Evolutionary conservation across 2,113 vertebrate genomes (phyloP).

Genomic region (Peucedramus taeniatus): DNA sequence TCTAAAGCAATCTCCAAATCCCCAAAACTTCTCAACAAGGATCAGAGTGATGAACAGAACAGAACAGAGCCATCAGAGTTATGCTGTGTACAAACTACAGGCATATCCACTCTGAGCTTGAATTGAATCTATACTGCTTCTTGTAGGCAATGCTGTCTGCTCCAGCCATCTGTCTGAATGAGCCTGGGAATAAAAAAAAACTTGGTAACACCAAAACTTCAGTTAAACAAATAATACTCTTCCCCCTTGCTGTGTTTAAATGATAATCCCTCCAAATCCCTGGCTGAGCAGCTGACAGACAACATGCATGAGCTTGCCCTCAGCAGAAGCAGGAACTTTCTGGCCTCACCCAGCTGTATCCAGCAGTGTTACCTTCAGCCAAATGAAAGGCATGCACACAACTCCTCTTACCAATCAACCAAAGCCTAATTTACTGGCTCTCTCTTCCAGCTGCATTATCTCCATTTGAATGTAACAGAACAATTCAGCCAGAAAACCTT

Average conservation of each 20-base stretch:
- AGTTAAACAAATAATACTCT: not conserved
- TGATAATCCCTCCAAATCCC: not conserved
- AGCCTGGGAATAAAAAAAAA: not conserved
- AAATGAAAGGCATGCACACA: fast-evolving
- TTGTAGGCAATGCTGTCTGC: not conserved
- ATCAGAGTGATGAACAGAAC: not conserved
- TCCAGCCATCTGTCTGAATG: not conserved
- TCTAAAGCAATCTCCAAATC: not conserved
- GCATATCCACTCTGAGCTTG: not conserved
- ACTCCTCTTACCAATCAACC: not conserved
- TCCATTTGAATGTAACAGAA: not conserved
- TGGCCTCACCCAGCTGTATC: not conserved
- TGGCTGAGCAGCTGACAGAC: not conserved
- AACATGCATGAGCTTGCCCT: not conserved
- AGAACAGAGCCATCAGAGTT: not conserved
- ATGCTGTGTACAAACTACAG: not conserved
- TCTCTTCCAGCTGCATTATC: not conserved
- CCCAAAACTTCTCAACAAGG: not conserved
- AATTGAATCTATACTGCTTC: not conserved
- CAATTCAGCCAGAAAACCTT: not conserved
- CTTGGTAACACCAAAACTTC: not conserved
- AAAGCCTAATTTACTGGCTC: not conserved
- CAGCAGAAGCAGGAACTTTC: not conserved
- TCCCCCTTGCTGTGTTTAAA: not conserved
- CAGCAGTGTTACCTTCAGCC: not conserved